A percentile compares a stretch with the other conserved stretches of the same genome.
Conservation (phyloP, 2,113 vertebrate species). For the Grammomys surdaster region DNA sequence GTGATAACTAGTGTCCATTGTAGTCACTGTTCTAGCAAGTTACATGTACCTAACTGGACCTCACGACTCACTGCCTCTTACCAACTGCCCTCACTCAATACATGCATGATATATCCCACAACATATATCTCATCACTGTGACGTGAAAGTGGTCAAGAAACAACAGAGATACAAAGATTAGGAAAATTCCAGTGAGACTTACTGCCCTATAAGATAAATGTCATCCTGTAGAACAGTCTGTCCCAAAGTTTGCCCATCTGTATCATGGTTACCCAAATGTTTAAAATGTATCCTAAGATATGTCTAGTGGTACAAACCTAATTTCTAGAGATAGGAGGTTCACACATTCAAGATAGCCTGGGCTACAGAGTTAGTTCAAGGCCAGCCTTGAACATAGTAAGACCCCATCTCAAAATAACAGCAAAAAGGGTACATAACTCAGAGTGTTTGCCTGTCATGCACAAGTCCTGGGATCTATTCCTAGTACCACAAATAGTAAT, state of each 20-base stretch:
- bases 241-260: background rate
- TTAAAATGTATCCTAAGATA: background rate
- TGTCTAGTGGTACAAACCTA: background rate
- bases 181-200: background rate
- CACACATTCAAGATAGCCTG: background rate
- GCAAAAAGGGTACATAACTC: background rate
- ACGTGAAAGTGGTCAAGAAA: background rate
- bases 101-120: background rate
- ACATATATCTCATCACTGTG: background rate
- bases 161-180: slow-evolving; percentile 30
- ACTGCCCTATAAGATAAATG: background rate
- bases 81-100: background rate
- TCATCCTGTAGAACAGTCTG: background rate
- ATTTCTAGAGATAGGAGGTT: background rate
- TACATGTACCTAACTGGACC: background rate
- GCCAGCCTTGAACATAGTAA: background rate
- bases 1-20: background rate
- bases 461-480: background rate
- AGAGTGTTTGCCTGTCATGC: background rate
- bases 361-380: background rate
- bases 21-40: slow-evolving; percentile 32
- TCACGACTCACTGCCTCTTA: background rate
- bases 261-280: background rate
- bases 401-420: background rate
- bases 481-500: background rate